phyloP scores from a whole-genome alignment of 2,888 invertebrate genomes.

The Portevinia maculata region DNA sequence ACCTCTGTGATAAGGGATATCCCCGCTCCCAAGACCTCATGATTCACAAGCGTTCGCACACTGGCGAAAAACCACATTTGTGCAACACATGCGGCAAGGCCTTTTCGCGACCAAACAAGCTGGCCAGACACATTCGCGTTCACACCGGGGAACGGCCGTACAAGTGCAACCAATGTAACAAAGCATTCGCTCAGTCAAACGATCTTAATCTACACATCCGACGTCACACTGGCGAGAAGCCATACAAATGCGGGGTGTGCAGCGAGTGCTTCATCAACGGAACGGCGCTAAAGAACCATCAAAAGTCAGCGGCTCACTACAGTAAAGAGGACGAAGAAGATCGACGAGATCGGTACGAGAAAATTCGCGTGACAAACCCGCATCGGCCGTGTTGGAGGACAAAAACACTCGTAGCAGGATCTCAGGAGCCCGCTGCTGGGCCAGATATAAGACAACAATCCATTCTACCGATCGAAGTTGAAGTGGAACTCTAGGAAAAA shows the following conservation, averaged over 20 bases:
- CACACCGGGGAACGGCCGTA: slow-evolving; percentile 84
- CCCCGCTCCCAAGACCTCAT: slow-evolving; percentile 86
- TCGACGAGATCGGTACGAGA: slow-evolving; percentile 78
- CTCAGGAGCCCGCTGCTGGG: background rate
- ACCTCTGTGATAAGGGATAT: slow-evolving; percentile 85
- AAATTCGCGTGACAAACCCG: slow-evolving; percentile 77
- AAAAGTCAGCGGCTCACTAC: slow-evolving; percentile 85
- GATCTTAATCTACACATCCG: slow-evolving; percentile 88
- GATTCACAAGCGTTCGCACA: slow-evolving; percentile 85
- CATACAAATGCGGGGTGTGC: slow-evolving; percentile 87
- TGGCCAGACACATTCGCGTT: slow-evolving; percentile 86
- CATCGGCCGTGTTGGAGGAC: slow-evolving; percentile 63
- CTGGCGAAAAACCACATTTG: slow-evolving; percentile 85
- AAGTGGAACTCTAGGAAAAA: slow-evolving; percentile 22
- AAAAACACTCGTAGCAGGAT: slow-evolving; percentile 14
- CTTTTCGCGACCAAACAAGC: slow-evolving; percentile 85
- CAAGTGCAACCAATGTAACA: slow-evolving; percentile 84
- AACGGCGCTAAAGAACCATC: slow-evolving; percentile 86
- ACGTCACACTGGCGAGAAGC: slow-evolving; percentile 87
- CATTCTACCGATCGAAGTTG: background rate
- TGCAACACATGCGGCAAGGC: slow-evolving; percentile 82
- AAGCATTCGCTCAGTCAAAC: slow-evolving; percentile 87
- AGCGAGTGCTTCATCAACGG: slow-evolving; percentile 88
- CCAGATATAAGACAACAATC: background rate
- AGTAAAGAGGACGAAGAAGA: slow-evolving; percentile 74